Percentiles rank a stretch among this genome's conserved stretches.
phyloP scores from a whole-genome alignment of 53 echinoderm and acorn worm genomes.

The Paelopatides confundens region DNA sequence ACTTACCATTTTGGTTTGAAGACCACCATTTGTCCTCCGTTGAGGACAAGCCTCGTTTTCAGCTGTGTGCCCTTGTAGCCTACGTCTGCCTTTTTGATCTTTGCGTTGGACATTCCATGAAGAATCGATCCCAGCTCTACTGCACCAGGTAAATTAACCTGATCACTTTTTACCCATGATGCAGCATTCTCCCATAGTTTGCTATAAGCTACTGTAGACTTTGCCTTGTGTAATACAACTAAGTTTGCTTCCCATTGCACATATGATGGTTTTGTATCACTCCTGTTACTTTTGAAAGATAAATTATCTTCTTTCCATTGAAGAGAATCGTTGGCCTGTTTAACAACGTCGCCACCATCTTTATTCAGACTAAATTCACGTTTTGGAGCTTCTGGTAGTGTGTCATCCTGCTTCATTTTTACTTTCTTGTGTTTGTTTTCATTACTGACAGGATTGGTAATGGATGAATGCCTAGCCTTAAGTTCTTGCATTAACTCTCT shows the following conservation, averaged over 20 bases:
- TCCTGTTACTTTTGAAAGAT: neutral
- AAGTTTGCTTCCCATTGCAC: conserved; percentile 50
- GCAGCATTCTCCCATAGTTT: conserved; percentile 74
- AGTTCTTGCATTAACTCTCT: neutral
- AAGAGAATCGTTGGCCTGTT: neutral
- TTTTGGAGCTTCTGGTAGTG: neutral
- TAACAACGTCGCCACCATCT: neutral
- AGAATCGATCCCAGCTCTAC: conserved; percentile 80
- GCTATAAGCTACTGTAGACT: neutral
- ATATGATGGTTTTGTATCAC: neutral
- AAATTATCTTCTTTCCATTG: neutral
- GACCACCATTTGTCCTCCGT: conserved; percentile 86
- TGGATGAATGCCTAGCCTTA: conserved; percentile 22
- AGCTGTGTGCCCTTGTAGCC: conserved; percentile 97
- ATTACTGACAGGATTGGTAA: neutral
- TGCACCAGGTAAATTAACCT: conserved; percentile 67
- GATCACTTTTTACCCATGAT: conserved; percentile 71
- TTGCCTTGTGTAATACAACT: conserved; percentile 19
- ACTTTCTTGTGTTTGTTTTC: neutral
- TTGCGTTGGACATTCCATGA: conserved; percentile 74
- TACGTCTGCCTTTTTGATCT: conserved; percentile 81
- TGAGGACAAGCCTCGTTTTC: conserved; percentile 74
- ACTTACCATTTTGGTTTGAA: conserved; percentile 95
- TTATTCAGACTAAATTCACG: neutral
- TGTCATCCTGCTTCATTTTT: neutral